Base-by-base conservation (phyloP, 1,140 invertebrate genomes). In the Atta colombica region DNA sequence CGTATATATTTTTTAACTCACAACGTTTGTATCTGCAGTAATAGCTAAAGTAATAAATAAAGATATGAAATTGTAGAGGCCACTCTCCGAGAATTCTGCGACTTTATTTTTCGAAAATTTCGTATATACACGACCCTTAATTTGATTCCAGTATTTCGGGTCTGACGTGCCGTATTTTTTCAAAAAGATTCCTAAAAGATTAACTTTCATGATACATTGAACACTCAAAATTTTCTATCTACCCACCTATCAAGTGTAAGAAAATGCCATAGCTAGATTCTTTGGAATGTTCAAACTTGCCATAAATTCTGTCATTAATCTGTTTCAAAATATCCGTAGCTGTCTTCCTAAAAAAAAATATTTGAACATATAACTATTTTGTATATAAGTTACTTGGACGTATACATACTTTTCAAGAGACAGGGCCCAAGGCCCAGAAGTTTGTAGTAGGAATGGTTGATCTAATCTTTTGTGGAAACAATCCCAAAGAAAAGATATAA, bases 81-180 rank as follows among this genome's bases (percentile, higher is more conserved):
- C 95, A 85, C 91, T 91, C 88, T 95, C 93, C 3, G 93, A 92
- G 31, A 95, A 94, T 81, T 94, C 93, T 61, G 93, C 82, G 8
- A 96, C 89, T 93, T 96, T 96, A 16, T 89, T 92, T 25, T 94
- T 94, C 0, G 95, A 94, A 68, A 96, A 94, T 91, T 96, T 96
- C 0, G 95, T 95, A 86, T 94, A 96, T 66, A 96, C 93, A 78
- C 95, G 91, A 7, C 95, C 94, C 90, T 95, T 95, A 12, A 96
- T 93, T 88, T 96, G 95, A 87, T 95, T 95, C 95, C 95, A 96
- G 90, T 93, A 89, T 87, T 95, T 95, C 16, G 77, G 53, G 66
- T 95, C 93, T 10, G 85, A 90, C 39, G 87, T 88, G 21, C 85
- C 82, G 39, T 92, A 92, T 66, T 94, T 94, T 63, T 92, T 84